These are phyloP conservation scores for Coelopa pilipes DNA, from an alignment of 2,888 invertebrate species.

Conservation along the genomic window DNA sequence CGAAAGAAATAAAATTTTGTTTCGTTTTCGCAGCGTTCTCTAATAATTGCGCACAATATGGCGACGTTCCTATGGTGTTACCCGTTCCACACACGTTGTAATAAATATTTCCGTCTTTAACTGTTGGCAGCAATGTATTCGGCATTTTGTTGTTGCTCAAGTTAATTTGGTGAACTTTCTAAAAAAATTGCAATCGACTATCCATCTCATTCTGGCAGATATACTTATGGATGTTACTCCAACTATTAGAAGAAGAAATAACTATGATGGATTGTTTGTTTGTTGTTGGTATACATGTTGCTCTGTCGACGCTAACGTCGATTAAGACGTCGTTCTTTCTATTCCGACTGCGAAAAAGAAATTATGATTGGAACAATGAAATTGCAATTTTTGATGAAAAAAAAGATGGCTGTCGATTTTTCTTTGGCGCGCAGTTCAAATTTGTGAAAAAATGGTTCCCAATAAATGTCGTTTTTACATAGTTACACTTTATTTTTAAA, in stretches of 20 bases:
- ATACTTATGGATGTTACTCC: not conserved
- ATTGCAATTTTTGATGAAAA: conserved; percentile 15
- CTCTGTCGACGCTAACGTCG: not conserved
- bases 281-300: conserved; percentile 20
- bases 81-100: conserved; percentile 26
- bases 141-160: conserved; percentile 35
- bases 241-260: no score
- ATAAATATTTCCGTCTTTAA: conserved; percentile 3
- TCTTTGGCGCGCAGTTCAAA: conserved; percentile 39
- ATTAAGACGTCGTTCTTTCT: not conserved
- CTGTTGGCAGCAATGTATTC: conserved; percentile 41
- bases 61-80: conserved; percentile 22
- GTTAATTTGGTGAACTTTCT: conserved; percentile 9
- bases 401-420: conserved; percentile 41
- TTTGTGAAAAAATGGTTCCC: not conserved
- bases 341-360: not conserved
- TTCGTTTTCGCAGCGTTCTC: conserved; percentile 32
- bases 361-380: conserved; percentile 17
- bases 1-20: conserved; percentile 40
- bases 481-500: no score
- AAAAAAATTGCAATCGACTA: not conserved
- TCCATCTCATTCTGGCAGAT: not conserved
- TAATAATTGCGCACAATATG: conserved; percentile 24
- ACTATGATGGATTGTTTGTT: not conserved
- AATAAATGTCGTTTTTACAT: no score